Base-by-base conservation (phyloP, 2,888 invertebrate genomes). In the Lasioglossum lativentre region DNA sequence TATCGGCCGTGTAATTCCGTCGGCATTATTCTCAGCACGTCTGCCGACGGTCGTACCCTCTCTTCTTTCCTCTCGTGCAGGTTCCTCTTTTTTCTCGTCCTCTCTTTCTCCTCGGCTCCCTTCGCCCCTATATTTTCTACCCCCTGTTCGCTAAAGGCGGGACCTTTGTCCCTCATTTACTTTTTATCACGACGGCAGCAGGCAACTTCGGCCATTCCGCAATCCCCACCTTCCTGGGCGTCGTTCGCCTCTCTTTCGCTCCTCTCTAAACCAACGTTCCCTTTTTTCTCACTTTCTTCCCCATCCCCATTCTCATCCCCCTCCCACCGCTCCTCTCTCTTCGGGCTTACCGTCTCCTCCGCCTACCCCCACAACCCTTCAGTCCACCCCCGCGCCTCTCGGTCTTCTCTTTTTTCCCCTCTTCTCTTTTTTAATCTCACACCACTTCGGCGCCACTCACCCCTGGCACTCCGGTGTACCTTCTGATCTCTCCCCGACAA, bases 141-240 rank as follows among this genome's bases (percentile, higher is more conserved):
- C 88, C 82, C 81, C 85, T 78, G 72, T 82, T 84, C 83, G 88
- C 90, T 87, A 85, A 88, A 88, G 85, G 89, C 91, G 91, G 89
- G 91, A 92, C 93, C 94, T 94, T 94, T 94, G 93, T 94, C 94
- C 94, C 94, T 95, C 94, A 94, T 94, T 95, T 95, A 94, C 93
- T 95, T 95, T 95, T 94, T 95, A 94, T 94, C 93, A 94, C 91
- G 87, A 87, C 90, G 87, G 88, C 89, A 89, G 87, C 87, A 77
- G 85, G 88, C 91, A 90, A 90, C 91, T 90, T 87, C 88, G 88
- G 86, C 89, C 90, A 89, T 91, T 90, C 91, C 88, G 85, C 87
- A 84, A 86, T 85, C 91, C 84, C 87, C 86, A 76, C 80, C 81
- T 68, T 72, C 40, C 78, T 56, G 27, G 4, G 2, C 68, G 71